Evolutionary conservation across 2,113 vertebrate genomes (phyloP), one percentile per base, ranked within the genome.

Genomic region (Phrynosoma platyrhinos): DNA sequence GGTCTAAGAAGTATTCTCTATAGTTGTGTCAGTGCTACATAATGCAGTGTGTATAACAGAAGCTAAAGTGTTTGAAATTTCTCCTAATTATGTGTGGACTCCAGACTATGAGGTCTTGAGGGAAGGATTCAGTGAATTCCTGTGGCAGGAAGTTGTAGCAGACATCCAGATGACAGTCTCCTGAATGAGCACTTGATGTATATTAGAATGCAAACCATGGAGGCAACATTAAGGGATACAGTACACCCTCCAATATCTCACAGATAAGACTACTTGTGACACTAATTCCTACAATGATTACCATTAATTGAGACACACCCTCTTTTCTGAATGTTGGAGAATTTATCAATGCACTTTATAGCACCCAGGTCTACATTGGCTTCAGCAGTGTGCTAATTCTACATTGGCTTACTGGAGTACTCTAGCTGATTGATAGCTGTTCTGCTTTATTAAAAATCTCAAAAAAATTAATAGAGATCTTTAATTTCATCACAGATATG

Each of bases 51-150:
- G 90, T 36, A 85, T 89, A 88, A 94, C 90, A 90, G 68, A 91
- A 94, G 90, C 89, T 87, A 84, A 87, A 42, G 87, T 79, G 92
- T 93, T 95, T 95, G 95, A 96, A 94, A 95, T 94, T 85, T 91
- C 89, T 83, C 87, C 90, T 94, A 94, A 96, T 95, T 94, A 94
- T 86, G 30, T 92, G 93, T 92, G 91, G 93, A 95, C 79, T 89
- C 89, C 30, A 0, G 93, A 91, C 90, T 88, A 75, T 16, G 2
- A 20, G 0, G 4, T 78, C 95, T 93, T 91, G 0, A 80, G 92
- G 92, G 93, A 92, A 0, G 86, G 9, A 76, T 0, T 25, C 84
- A 90, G 85, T 8, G 91, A 0, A 0, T 87, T 9, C 77, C 78
- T 66, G 83, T 71, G 90, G 92, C 36, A 53, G 74, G 47, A 88